Evolutionary conservation across 2,797 vertebrate species (phyloP).

Genomic region (Hafferia zeledoni): DNA sequence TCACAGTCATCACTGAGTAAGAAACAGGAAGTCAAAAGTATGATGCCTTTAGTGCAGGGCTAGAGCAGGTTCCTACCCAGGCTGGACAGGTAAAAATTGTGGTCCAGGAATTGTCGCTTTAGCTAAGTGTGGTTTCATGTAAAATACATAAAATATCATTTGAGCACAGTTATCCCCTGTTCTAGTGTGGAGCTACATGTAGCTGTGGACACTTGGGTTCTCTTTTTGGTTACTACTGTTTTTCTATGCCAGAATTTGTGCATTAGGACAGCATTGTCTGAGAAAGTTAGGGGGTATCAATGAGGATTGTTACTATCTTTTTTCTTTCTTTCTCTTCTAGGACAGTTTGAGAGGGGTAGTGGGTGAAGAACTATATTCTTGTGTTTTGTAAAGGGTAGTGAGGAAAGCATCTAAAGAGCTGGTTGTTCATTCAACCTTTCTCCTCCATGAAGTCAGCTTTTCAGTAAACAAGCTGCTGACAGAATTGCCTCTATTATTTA

Average conservation of each 20-base stretch:
- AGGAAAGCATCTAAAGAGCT: neutral
- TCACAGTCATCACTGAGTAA: neutral
- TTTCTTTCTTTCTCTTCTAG: fast-evolving
- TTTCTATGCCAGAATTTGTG: neutral
- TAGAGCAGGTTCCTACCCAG: neutral
- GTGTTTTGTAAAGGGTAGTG: neutral
- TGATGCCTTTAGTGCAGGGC: fast-evolving
- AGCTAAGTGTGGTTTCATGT: neutral
- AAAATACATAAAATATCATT: neutral
- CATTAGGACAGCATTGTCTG: neutral
- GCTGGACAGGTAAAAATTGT: neutral
- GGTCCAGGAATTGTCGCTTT: neutral
- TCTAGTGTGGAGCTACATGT: neutral
- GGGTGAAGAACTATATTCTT: fast-evolving
- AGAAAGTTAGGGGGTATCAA: neutral
- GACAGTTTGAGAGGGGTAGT: neutral
- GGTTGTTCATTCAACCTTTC: neutral
- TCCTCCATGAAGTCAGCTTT: neutral
- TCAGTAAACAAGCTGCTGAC: constrained; percentile 25
- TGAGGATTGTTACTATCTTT: neutral
- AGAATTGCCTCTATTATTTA: constrained; percentile 52
- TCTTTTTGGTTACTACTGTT: neutral
- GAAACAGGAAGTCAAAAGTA: neutral
- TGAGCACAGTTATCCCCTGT: neutral
- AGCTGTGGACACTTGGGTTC: neutral